Evolutionary conservation across 2,113 vertebrate species (phyloP).

Genomic region (human): DNA sequence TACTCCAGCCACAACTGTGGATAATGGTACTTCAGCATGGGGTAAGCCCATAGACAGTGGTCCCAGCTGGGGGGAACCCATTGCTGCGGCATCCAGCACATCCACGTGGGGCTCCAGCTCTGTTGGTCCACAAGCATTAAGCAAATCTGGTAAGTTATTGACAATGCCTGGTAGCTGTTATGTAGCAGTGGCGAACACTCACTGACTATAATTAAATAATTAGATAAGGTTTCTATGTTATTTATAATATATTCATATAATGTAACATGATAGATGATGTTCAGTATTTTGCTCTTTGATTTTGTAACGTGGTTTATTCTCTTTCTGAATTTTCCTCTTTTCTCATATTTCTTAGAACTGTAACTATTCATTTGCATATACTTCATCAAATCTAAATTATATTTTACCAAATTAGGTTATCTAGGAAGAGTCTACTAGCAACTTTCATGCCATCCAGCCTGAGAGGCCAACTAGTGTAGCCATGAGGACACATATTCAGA

Average conservation of each 20-base stretch:
- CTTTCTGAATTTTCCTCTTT: slow-evolving; percentile 22
- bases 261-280: not conserved
- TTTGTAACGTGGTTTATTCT: not conserved
- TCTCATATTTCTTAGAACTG: not conserved
- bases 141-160: slow-evolving; percentile 89
- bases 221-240: not conserved
- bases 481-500: not conserved
- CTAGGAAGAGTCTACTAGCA: not conserved
- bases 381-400: not conserved
- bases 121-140: slow-evolving; percentile 87
- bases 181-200: not conserved
- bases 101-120: slow-evolving; percentile 87
- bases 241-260: not conserved
- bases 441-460: not conserved
- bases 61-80: slow-evolving; percentile 90
- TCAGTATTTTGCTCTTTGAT: not conserved
- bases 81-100: slow-evolving; percentile 81
- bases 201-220: not conserved
- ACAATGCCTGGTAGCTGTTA: not conserved
- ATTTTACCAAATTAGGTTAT: not conserved
- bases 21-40: slow-evolving; percentile 98
- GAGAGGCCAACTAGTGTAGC: not conserved
- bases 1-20: slow-evolving; percentile 91
- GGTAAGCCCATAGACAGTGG: slow-evolving; percentile 94
- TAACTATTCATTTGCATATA: not conserved